phyloP scores from a whole-genome alignment of 2,888 invertebrate genomes.

The Lobophora halterata region DNA sequence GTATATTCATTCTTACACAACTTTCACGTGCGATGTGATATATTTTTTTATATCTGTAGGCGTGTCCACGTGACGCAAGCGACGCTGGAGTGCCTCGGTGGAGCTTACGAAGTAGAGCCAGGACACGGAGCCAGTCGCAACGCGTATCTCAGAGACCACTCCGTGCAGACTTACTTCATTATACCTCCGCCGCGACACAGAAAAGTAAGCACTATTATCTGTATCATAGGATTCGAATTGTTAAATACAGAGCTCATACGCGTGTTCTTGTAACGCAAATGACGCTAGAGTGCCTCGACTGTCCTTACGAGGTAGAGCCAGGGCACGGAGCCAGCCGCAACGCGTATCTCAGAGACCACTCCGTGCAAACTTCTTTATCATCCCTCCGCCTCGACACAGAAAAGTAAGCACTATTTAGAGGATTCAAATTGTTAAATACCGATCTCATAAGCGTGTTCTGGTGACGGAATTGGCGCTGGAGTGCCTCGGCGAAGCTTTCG shows the following conservation, averaged over 20 bases:
- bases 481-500: slow-evolving; percentile 92
- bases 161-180: slow-evolving; percentile 93
- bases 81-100: slow-evolving; percentile 91
- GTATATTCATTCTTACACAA: too few relatives aligned
- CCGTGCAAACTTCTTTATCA: slow-evolving; percentile 93
- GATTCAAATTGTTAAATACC: too few relatives aligned
- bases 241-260: too few relatives aligned
- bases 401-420: too few relatives aligned
- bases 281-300: slow-evolving; percentile 91
- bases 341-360: slow-evolving; percentile 90
- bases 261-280: slow-evolving; percentile 92
- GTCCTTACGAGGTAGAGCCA: slow-evolving; percentile 94
- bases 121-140: slow-evolving; percentile 92
- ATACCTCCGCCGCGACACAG: slow-evolving; percentile 91
- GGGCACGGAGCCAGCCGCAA: slow-evolving; percentile 92
- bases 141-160: slow-evolving; percentile 90
- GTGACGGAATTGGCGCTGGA: slow-evolving; percentile 92
- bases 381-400: slow-evolving; percentile 90
- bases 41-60: slow-evolving; percentile 64
- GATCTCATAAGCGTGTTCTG: slow-evolving; percentile 91
- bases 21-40: too few relatives aligned
- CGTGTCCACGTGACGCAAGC: slow-evolving; percentile 92
- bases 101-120: slow-evolving; percentile 94
- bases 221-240: too few relatives aligned
- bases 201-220: too few relatives aligned